Percentiles rank a stretch among this genome's conserved stretches.
Evolutionary conservation across 2,888 invertebrate genomes (phyloP).

Genomic region (Scrobipalpa atriplicella): DNA sequence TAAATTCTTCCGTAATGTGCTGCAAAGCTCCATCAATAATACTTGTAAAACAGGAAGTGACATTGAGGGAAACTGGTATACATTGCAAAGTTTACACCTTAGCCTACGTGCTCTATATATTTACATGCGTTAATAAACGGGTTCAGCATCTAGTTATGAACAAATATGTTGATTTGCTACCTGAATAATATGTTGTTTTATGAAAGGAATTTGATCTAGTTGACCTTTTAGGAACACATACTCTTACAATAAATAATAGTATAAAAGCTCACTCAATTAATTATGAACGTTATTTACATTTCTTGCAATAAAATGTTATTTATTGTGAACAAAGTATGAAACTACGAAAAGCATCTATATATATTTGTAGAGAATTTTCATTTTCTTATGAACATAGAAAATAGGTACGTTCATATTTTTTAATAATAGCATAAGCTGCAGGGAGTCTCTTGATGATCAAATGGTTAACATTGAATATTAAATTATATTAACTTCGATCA

Average conservation of each 20-base stretch:
- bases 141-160: neutral
- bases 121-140: constrained; percentile 13
- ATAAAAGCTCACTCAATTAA: neutral
- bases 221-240: neutral
- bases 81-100: neutral
- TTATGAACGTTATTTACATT: too few species aligned
- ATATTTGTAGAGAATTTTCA: too few species aligned
- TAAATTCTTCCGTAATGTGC: constrained; percentile 5
- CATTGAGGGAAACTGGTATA: constrained; percentile 10
- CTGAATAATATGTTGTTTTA: neutral
- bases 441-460: too few species aligned
- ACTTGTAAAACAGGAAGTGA: constrained; percentile 21
- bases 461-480: too few species aligned
- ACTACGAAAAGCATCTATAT: too few species aligned
- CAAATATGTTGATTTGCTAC: neutral
- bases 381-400: too few species aligned
- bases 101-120: constrained; percentile 11
- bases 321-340: too few species aligned
- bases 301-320: too few species aligned
- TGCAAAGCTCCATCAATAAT: constrained; percentile 13
- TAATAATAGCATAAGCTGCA: too few species aligned
- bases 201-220: constrained; percentile 6
- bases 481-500: too few species aligned
- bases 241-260: neutral
- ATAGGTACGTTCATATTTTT: too few species aligned